phyloP scores from a whole-genome alignment of 2,888 invertebrate species.

The Octonoba sinensis region DNA sequence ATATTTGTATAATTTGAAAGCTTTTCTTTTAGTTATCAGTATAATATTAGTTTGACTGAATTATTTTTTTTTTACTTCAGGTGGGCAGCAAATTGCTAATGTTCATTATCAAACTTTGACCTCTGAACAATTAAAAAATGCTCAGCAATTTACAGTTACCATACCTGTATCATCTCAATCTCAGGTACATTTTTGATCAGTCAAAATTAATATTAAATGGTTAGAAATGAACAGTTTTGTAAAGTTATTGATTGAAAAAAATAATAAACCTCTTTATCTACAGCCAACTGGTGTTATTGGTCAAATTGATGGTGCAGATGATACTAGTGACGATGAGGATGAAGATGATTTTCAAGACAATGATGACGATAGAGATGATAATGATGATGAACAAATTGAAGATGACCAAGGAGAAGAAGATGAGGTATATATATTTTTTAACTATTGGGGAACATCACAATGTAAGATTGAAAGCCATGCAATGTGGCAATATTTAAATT shows the following conservation, averaged over 20 bases:
- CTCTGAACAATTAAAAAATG: conserved; percentile 54
- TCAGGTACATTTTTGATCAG: conserved; percentile 26
- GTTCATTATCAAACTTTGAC: conserved; percentile 57
- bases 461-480: background rate
- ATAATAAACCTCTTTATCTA: background rate
- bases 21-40: too few relatives aligned
- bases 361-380: conserved; percentile 77
- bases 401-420: conserved; percentile 73
- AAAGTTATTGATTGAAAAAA: background rate
- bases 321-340: conserved; percentile 73
- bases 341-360: conserved; percentile 81
- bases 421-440: conserved; percentile 64
- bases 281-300: conserved; percentile 35
- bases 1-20: too few relatives aligned
- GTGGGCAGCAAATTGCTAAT: conserved; percentile 44
- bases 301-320: conserved; percentile 72
- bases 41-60: too few relatives aligned
- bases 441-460: background rate
- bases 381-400: conserved; percentile 79
- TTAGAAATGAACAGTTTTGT: background rate
- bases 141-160: conserved; percentile 57
- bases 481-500: background rate
- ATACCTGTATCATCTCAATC: conserved; percentile 58
- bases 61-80: background rate
- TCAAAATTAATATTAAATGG: background rate